A percentile compares a stretch with the other conserved stretches of the same genome.
These are phyloP conservation scores for Drosophila colorata DNA, from an alignment of 2,888 invertebrate species.

Conservation along the genomic window DNA sequence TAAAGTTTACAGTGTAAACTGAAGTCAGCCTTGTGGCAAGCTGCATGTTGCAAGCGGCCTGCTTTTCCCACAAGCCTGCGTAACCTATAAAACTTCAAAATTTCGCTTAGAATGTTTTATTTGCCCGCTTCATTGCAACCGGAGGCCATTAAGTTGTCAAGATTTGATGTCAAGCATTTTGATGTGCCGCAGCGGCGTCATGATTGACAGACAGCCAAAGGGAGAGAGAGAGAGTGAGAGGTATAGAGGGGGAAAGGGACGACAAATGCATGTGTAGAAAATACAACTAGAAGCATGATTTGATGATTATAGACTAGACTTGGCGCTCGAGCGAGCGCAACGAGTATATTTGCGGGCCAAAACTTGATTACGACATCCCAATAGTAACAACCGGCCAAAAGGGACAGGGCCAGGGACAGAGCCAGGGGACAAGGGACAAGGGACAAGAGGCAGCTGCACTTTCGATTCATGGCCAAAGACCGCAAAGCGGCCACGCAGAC, in stretches of 20 bases:
- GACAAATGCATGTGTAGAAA: slow-evolving; percentile 32
- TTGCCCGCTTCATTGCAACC: slow-evolving; percentile 35
- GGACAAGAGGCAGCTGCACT: slow-evolving; percentile 66
- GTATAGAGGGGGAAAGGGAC: no score
- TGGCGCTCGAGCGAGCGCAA: slow-evolving; percentile 74
- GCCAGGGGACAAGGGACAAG: no score
- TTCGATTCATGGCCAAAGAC: slow-evolving; percentile 66
- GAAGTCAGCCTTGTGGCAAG: neutral
- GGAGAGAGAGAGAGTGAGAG: neutral
- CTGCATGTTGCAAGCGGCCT: neutral
- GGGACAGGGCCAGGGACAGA: neutral
- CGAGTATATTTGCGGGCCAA: slow-evolving; percentile 74
- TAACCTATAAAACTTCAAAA: no score
- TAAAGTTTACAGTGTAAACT: no score
- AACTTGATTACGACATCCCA: slow-evolving; percentile 68
- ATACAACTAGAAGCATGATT: slow-evolving; percentile 63
- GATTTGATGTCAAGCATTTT: slow-evolving; percentile 71
- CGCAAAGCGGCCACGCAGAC: slow-evolving; percentile 41
- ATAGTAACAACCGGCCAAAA: slow-evolving; percentile 3
- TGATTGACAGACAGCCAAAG: slow-evolving; percentile 57
- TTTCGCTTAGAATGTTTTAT: slow-evolving; percentile 5
- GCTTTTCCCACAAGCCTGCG: neutral
- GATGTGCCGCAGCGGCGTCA: slow-evolving; percentile 46
- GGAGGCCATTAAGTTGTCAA: slow-evolving; percentile 69
- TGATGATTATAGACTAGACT: slow-evolving; percentile 80